These are phyloP conservation scores for Harpagifer antarcticus DNA, from an alignment of 2,797 vertebrate species.

Conservation along the genomic window DNA sequence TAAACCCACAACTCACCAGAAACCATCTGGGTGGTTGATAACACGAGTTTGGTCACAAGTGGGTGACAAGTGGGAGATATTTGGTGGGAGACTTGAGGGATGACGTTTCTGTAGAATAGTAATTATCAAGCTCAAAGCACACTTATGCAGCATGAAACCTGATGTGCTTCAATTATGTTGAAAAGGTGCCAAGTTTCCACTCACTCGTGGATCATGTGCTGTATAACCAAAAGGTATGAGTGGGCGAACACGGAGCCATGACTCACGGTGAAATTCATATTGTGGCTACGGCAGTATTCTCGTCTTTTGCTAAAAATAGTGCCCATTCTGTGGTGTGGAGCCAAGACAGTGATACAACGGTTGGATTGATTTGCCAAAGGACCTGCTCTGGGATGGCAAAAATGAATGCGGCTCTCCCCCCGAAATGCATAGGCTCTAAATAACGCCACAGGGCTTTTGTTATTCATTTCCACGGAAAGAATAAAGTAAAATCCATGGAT, in stretches of 20 bases:
- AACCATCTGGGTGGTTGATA: slow-evolving; percentile 39
- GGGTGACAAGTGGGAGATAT: slow-evolving; percentile 51
- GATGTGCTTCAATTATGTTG: slow-evolving; percentile 15
- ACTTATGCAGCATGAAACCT: slow-evolving; percentile 1
- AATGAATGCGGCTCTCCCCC: slow-evolving; percentile 27
- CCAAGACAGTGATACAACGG: slow-evolving; percentile 70
- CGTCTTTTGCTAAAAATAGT: slow-evolving; percentile 74
- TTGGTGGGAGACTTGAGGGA: slow-evolving; percentile 37
- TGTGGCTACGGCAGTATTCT: slow-evolving; percentile 68
- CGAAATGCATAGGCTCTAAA: slow-evolving; percentile 27
- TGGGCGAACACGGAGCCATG: slow-evolving; percentile 68
- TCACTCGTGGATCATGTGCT: slow-evolving; percentile 50
- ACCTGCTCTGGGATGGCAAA: slow-evolving; percentile 43
- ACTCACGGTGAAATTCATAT: slow-evolving; percentile 77
- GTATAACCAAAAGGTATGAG: slow-evolving; percentile 57
- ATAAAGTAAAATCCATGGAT: not conserved
- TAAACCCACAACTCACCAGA: slow-evolving; percentile 24
- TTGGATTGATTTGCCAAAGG: slow-evolving; percentile 52
- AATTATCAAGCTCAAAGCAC: not conserved
- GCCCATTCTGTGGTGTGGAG: slow-evolving; percentile 49
- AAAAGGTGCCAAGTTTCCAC: slow-evolving; percentile 44
- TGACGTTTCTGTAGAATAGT: slow-evolving; percentile 16
- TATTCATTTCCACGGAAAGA: not conserved
- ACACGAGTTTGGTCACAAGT: slow-evolving; percentile 46
- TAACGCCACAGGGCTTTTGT: slow-evolving; percentile 21